phyloP scores from a whole-genome alignment of 2,113 vertebrate genomes.

The Diglossa brunneiventris region DNA sequence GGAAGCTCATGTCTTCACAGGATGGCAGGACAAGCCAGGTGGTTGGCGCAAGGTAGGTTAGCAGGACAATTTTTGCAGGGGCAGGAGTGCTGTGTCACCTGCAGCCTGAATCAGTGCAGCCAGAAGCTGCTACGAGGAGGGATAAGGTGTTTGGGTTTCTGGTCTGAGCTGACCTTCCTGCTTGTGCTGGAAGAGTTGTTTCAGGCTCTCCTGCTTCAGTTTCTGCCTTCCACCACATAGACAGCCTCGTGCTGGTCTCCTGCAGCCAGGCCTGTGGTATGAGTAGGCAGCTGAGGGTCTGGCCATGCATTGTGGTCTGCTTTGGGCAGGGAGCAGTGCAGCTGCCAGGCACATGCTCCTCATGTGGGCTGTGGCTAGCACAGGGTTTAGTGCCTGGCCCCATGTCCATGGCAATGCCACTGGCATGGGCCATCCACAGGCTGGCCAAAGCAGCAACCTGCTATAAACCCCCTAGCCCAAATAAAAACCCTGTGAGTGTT shows the following conservation, averaged over 20 bases:
- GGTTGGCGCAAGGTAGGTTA: no score
- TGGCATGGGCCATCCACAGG: not conserved
- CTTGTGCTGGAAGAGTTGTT: not conserved
- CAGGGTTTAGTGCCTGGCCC: no score
- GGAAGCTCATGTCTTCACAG: not conserved
- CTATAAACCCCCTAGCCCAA: fast-evolving
- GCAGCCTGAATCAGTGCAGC: not conserved
- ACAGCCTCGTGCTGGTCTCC: fast-evolving
- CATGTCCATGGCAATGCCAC: fast-evolving
- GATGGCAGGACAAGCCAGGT: not conserved
- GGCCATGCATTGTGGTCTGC: not conserved
- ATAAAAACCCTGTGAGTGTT: not conserved
- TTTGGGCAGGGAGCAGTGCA: not conserved
- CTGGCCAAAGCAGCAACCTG: not conserved
- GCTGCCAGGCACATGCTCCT: not conserved
- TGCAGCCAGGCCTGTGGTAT: not conserved
- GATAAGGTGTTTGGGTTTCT: not conserved
- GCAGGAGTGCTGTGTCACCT: fast-evolving
- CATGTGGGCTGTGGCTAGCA: not conserved
- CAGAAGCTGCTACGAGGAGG: not conserved
- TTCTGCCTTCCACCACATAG: fast-evolving
- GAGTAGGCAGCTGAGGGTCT: not conserved
- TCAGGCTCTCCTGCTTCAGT: not conserved
- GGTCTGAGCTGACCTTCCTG: not conserved
- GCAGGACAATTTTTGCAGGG: not conserved